Base-by-base conservation (phyloP, 2,888 invertebrate species). In the Melanotus villosus region DNA sequence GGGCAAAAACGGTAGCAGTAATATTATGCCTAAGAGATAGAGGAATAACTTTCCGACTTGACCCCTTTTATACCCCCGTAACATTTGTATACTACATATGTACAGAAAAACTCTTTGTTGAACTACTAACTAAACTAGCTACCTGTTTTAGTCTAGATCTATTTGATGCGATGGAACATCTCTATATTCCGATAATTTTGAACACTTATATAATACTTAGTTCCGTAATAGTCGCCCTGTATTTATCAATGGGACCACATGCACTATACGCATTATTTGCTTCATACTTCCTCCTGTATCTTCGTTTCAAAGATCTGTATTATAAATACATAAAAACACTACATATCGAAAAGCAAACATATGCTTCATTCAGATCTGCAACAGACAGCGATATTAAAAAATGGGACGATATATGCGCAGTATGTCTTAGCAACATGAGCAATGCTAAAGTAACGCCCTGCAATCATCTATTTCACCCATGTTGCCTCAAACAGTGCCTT, bases 381-480 rank as follows among this genome's bases (percentile, higher is more conserved):
- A 90, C 90, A 1, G 72, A 82, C 0, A 88, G 88, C n/a, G 93
- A 93, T 75, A 86, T 94, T 34, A 84, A 87, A 10, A 87, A 87
- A 10, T 88, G 91, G 75, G 92, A 93, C 75, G 93, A 94, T 76
- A 91, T 93, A 5, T 94, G 94, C 81, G 92, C 93, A 0, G 92
- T 94, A 1, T 94, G 94, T 78, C 85, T 94, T 36, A 90, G 88
- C 67, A 82, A 84, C 9, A 93, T 94, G 92, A 87, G 85, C 60
- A 88, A 88, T 6, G 93, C 93, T 0, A 86, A 92, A 45, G 89
- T 93, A 36, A 94, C 93, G 0, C 93, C 93, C 0, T 94, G 94
- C 79, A 91, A 91, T 47, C 94, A 94, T 81, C 88, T 91, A 79
- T 94, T 93, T 84, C 94, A 94, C 83, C 91, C 92, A 0, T 90